phyloP scores from a whole-genome alignment of 2,797 vertebrate genomes.

The Pipistrellus pipistrellus region DNA sequence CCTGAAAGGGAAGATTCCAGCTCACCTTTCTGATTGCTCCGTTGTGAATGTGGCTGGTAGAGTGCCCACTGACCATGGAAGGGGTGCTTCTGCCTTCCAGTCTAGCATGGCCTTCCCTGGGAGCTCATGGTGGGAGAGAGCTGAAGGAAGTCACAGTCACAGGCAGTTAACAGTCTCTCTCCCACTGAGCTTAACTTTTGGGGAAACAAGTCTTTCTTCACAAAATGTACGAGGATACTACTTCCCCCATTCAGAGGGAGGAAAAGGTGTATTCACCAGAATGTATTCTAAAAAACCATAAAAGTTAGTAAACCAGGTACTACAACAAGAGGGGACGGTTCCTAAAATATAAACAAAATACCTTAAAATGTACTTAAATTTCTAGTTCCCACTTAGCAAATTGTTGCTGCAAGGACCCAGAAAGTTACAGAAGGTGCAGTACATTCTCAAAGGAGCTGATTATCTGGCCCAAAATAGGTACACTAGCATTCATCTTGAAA shows the following conservation, averaged over 20 bases:
- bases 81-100: background rate
- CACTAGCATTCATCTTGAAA: background rate
- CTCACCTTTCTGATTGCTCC: constrained; percentile 70
- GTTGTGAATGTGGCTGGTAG: constrained; percentile 55
- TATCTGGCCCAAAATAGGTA: background rate
- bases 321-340: background rate
- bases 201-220: background rate
- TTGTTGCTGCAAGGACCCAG: background rate
- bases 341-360: background rate
- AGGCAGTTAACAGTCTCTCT: background rate
- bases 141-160: fast-evolving
- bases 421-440: constrained; percentile 4
- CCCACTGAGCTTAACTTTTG: background rate
- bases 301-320: background rate
- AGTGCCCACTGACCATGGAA: background rate
- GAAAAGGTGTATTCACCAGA: background rate
- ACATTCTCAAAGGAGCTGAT: constrained; percentile 23
- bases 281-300: background rate
- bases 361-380: background rate
- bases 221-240: background rate
- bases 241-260: background rate
- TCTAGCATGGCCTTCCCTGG: background rate
- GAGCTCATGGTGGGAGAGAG: fast-evolving
- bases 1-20: constrained; percentile 60
- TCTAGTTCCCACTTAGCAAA: constrained; percentile 48